Evolutionary conservation across 2,113 vertebrate species (phyloP), one percentile per base, ranked within the genome.

Genomic region (Todiramphus chloris): DNA sequence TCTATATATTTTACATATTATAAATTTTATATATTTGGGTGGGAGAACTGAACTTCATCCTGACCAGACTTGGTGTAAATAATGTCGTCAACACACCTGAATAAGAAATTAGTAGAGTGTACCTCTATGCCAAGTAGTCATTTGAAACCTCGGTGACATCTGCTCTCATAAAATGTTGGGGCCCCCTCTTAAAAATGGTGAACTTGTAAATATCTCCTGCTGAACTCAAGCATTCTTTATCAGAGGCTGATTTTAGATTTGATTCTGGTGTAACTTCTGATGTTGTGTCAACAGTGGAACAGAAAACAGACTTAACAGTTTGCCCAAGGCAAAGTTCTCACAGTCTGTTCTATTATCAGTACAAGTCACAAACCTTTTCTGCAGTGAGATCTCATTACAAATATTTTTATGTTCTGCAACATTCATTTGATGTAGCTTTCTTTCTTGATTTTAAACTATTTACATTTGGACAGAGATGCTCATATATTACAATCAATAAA

Each of bases 381-480:
- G 33, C 70, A 83, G 44, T 85, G 68, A 90, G 64, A 31, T 24
- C 78, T 64, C 83, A 73, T 93, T 75, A 89, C 59, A 84, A 94
- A 83, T 60, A 74, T 41, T 90, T 81, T 90, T 81, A 87, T 86
- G 53, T 64, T 94, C 63, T 64, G 46, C 74, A 63, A 66, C 44
- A 63, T 96, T 93, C 15, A 39, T 89, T 96, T 90, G 53, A 84
- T 89, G 95, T 94, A 91, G 80, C 62, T 95, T 84, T 76, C 77
- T 37, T 85, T 95, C 62, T 93, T 93, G 93, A 83, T 55, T 48
- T 89, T 41, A 86, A 93, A 59, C 74, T 83, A 41, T 85, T 95
- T 97, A 33, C n/a, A 53, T 85, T 92, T 96, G 76, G 50, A 83
- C 43, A 92, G 79, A 67, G 33, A 73, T 24, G 66, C 43, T 44